These are phyloP conservation scores for Chiloscyllium plagiosum DNA, from an alignment of 2,113 vertebrate species.

Conservation along the genomic window DNA sequence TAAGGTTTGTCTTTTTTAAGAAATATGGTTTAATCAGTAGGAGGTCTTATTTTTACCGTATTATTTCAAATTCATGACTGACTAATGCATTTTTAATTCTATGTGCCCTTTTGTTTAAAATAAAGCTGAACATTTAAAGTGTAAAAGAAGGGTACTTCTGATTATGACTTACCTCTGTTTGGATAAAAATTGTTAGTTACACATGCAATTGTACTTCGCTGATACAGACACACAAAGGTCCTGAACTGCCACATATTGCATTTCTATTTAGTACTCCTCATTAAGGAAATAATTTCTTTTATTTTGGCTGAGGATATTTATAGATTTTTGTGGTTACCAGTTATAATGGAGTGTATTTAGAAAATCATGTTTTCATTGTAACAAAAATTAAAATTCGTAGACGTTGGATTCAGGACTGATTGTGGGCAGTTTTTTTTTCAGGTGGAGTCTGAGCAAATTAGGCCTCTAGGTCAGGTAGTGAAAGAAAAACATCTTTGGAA, in stretches of 20 bases:
- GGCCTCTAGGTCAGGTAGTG: too few relatives aligned
- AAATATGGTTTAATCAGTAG: neutral
- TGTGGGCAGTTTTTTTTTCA: too few relatives aligned
- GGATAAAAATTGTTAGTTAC: neutral
- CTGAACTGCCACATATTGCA: neutral
- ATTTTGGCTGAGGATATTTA: too few relatives aligned
- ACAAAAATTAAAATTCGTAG: too few relatives aligned
- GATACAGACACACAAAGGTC: neutral
- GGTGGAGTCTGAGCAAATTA: too few relatives aligned
- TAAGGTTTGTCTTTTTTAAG: slow-evolving; percentile 54
- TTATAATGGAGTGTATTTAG: too few relatives aligned
- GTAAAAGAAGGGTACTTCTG: neutral
- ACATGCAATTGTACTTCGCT: neutral
- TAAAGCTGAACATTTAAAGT: neutral
- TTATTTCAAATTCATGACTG: neutral
- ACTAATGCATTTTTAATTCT: neutral
- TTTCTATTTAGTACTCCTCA: neutral
- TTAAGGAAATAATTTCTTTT: neutral
- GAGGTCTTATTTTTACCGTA: neutral
- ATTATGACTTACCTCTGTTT: neutral
- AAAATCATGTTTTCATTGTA: too few relatives aligned
- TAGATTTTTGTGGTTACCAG: too few relatives aligned
- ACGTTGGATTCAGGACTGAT: too few relatives aligned
- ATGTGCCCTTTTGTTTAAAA: neutral
- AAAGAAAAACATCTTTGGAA: too few relatives aligned